Base-by-base conservation (phyloP, 2,797 vertebrate genomes). In the Liparis tanakae region DNA sequence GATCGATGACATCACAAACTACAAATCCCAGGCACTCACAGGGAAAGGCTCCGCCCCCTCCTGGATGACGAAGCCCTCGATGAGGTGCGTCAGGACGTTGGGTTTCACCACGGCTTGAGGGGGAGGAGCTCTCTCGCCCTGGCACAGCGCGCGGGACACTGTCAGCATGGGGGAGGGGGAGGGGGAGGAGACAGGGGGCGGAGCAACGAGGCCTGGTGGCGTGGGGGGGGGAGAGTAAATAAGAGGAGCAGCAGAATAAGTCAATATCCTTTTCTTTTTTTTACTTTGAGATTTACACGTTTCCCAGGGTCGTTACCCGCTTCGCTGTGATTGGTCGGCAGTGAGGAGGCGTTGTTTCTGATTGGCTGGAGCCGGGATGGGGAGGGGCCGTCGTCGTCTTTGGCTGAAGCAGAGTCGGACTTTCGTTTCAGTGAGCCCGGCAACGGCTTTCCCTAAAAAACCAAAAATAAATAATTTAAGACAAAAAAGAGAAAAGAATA, bases 31-130 rank as follows among this genome's bases (percentile, higher is more conserved):
- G 25, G 25, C 25, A 30, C 96, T 93, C 93, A 99, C 98, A 39
- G 98, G 98, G 89, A 99, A 99, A n/a, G 98, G 98, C 80, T 99
- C 98, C 0, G 97, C 97, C 90, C 98, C 98, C 81, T 99, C 98
- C 91, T 99, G 98, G 90, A 99, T 99, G 67, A 99, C 98, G 20
- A 99, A 99, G 80, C 98, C 98, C 85, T 99, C 98, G 3, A 99
- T 99, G 79, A 99, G 96, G 80, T 99, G 98, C 0, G 98, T 99
- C 15, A 99, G 97, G 84, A 99, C 97, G 79, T 97, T 97, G 0
- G 98, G 98, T 88, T 98, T 99, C 59, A 99, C 97, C 0, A 99
- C 98, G 53, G 98, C 98, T 82, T 99, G 98, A 3, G 98, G 98
- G 2, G 93, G 91, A 25, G 96, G 96, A 81, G 86, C 96, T 93